These are phyloP conservation scores for Erythrocercus mccallii DNA, from an alignment of 2,113 vertebrate species.

Conservation along the genomic window DNA sequence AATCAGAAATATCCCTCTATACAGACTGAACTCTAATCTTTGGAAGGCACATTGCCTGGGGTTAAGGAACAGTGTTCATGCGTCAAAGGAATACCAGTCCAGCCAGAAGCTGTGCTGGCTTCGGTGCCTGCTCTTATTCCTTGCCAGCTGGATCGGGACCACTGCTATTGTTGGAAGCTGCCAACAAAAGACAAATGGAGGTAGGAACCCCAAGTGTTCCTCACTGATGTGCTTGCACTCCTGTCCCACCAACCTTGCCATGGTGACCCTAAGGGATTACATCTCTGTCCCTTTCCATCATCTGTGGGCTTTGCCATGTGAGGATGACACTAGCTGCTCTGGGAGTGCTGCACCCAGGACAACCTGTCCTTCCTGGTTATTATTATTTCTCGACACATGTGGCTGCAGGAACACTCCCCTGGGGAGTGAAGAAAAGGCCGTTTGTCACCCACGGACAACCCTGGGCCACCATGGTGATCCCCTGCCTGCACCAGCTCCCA, in stretches of 20 bases:
- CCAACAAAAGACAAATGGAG: neutral
- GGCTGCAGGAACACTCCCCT: neutral
- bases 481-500: neutral
- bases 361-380: neutral
- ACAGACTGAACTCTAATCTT: neutral
- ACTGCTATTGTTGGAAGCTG: neutral
- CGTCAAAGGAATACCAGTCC: neutral
- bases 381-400: neutral
- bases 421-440: neutral
- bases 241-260: rapidly evolving
- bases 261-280: rapidly evolving
- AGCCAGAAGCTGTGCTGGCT: neutral
- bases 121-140: neutral
- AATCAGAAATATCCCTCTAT: neutral
- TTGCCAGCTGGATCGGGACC: neutral
- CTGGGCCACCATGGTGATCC: rapidly evolving
- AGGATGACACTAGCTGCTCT: rapidly evolving
- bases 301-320: neutral
- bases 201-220: too few relatives aligned
- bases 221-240: rapidly evolving
- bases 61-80: neutral
- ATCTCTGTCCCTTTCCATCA: rapidly evolving
- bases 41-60: rapidly evolving
- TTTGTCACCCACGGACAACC: neutral
- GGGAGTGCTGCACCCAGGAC: rapidly evolving